A percentile compares a stretch with the other conserved stretches of the same genome.
phyloP scores from a whole-genome alignment of 2,888 invertebrate species.

The Ochlodes sylvanus region DNA sequence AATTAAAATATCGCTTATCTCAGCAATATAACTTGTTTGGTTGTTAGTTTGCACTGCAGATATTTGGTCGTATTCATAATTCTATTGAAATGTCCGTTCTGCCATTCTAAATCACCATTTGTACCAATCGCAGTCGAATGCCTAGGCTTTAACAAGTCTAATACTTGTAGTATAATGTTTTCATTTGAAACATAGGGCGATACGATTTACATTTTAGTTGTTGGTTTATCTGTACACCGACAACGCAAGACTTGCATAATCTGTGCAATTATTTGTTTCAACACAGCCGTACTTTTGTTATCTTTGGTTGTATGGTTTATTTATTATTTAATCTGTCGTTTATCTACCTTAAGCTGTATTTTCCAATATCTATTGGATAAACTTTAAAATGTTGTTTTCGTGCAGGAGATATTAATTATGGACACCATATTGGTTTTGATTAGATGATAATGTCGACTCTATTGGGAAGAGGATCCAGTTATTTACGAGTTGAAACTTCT shows the following conservation, averaged over 20 bases:
- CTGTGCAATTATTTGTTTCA: slow-evolving; percentile 19
- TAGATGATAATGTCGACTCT: too few species aligned
- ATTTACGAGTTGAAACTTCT: too few species aligned
- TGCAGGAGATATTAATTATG: too few species aligned
- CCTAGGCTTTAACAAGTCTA: not conserved
- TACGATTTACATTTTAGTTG: slow-evolving; percentile 18
- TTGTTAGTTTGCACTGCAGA: not conserved
- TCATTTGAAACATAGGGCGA: slow-evolving; percentile 20
- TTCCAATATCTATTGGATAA: not conserved
- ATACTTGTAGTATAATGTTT: slow-evolving; percentile 19
- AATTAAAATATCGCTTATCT: too few species aligned
- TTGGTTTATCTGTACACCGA: slow-evolving; percentile 12
- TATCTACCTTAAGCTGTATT: not conserved
- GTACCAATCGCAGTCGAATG: slow-evolving; percentile 1
- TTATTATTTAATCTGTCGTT: slow-evolving; percentile 8
- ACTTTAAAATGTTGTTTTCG: too few species aligned
- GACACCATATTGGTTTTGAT: too few species aligned
- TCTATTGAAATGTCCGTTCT: not conserved
- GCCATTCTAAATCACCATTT: slow-evolving; percentile 6
- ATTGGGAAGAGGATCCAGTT: too few species aligned
- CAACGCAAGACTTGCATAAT: slow-evolving; percentile 17
- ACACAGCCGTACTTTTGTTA: slow-evolving; percentile 6
- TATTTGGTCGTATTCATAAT: not conserved
- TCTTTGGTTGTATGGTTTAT: slow-evolving; percentile 1
- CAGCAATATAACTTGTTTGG: not conserved